Evolutionary conservation across 1,140 invertebrate species (phyloP), one percentile per base, ranked within the genome.

Genomic region (Leptestheria dahalacensis): DNA sequence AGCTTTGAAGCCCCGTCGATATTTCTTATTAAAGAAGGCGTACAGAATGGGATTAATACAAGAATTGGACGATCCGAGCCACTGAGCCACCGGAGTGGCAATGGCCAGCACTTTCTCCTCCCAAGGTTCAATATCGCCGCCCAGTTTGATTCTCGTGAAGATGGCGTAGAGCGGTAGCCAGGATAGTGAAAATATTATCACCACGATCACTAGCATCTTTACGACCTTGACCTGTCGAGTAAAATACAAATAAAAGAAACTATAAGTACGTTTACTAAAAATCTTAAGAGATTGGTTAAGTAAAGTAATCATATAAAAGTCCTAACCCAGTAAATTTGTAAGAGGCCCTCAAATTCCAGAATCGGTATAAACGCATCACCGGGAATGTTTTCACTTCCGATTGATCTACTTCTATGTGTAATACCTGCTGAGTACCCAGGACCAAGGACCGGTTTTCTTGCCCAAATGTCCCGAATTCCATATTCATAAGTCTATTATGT

Each of bases 21-120:
- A 97, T 70, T 97, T 97, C 65, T 94, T 91, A 71, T 95, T 96
- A 75, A 96, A 95, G 71, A 91, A 94, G 0, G 92, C 91, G 72
- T 97, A 97, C n/a, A 98, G 79, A 48, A 96, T 85, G 0, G 95
- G 95, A 73, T 98, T 98, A 65, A 98, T 91, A 76, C 91, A 96
- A 26, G 90, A 93, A 71, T 97, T 97, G 20, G 91, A 91, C 0
- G 90, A 83, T 0, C 92, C 94, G 1, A 97, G 75, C 93, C 94
- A 97, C 72, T 97, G 93, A 0, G 93, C 91, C 26, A 97, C 80
- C 0, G 93, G 93, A 11, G 71, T 67, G 0, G 85, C 82, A 1
- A 91, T 81, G 12, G 84, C 80, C 1, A 91, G 73, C 15, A 91
- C 74, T 57, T 89, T 82, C 63, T 89, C 83, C 66, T 88, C 86